phyloP scores from a whole-genome alignment of 2,888 invertebrate species.

The Panorpa germanica region DNA sequence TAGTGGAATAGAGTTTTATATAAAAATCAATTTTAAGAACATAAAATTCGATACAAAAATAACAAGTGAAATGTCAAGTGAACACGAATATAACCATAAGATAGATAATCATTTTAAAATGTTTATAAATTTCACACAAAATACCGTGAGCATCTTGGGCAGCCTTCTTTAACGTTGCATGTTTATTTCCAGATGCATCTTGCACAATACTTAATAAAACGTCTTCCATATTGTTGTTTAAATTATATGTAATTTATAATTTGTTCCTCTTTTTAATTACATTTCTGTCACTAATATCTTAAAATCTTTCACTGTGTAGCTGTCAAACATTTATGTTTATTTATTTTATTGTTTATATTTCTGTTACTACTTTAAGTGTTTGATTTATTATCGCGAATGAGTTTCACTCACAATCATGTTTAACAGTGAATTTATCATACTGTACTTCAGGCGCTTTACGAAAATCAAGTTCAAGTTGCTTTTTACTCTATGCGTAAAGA shows the following conservation, averaged over 20 bases:
- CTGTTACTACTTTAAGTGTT: too few relatives aligned
- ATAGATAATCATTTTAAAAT: not conserved
- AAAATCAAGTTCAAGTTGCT: too few relatives aligned
- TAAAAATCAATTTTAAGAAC: slow-evolving; percentile 5
- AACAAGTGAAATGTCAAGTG: not conserved
- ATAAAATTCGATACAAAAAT: slow-evolving; percentile 5
- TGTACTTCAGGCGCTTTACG: too few relatives aligned
- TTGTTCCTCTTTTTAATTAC: too few relatives aligned
- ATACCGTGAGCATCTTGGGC: slow-evolving; percentile 77
- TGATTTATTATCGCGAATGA: too few relatives aligned
- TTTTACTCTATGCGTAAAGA: too few relatives aligned
- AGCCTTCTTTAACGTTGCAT: slow-evolving; percentile 53
- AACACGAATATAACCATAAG: slow-evolving; percentile 2
- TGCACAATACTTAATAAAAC: slow-evolving; percentile 65
- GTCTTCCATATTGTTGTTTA: slow-evolving; percentile 52
- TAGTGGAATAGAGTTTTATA: slow-evolving; percentile 4
- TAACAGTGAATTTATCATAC: too few relatives aligned
- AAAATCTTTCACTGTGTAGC: too few relatives aligned
- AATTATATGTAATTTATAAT: slow-evolving; percentile 1
- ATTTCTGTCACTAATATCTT: too few relatives aligned
- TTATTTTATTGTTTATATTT: too few relatives aligned
- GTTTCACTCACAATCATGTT: too few relatives aligned
- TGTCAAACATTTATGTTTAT: too few relatives aligned
- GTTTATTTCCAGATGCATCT: slow-evolving; percentile 67
- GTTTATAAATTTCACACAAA: slow-evolving; percentile 2